phyloP scores from a whole-genome alignment of 92 coral and sea anemone species.

The Palythoa grandis region DNA sequence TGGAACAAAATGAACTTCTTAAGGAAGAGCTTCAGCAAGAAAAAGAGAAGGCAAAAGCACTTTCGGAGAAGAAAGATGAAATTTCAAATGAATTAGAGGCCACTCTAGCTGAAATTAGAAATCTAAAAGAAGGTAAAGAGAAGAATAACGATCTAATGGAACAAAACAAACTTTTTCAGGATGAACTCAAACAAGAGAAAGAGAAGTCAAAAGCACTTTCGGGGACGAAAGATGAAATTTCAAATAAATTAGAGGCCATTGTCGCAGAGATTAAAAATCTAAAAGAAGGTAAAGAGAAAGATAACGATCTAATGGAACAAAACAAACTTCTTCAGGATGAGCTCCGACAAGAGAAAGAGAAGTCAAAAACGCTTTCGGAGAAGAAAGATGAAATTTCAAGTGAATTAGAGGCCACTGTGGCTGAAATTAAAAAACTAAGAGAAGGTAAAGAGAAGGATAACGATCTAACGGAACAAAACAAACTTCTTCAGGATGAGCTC shows the following conservation, averaged over 20 bases:
- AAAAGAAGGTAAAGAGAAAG: conserved; percentile 34
- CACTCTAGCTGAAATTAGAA: neutral
- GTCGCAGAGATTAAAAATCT: neutral
- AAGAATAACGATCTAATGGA: conserved; percentile 53
- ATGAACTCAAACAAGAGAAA: conserved; percentile 51
- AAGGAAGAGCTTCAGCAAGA: conserved; percentile 54
- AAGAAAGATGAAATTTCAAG: conserved; percentile 53
- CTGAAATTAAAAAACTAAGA: conserved; percentile 46
- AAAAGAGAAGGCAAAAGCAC: conserved; percentile 42
- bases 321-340: conserved; percentile 64
- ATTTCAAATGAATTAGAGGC: conserved; percentile 47
- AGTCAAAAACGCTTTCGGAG: conserved; percentile 46
- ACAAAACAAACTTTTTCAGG: conserved; percentile 60
- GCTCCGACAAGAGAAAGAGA: conserved; percentile 47
- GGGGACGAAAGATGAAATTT: conserved; percentile 57
- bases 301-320: conserved; percentile 56
- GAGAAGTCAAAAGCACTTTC: conserved; percentile 46
- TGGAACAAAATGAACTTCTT: conserved; percentile 65
- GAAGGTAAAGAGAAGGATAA: conserved; percentile 45
- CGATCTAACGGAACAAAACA: conserved; percentile 59
- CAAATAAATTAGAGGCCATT: conserved; percentile 38
- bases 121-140: conserved; percentile 16
- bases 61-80: conserved; percentile 58
- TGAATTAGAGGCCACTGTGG: conserved; percentile 56
- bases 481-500: conserved; percentile 62